Base-by-base conservation (phyloP, 2,113 vertebrate genomes). In the Sminthopsis crassicaudata region DNA sequence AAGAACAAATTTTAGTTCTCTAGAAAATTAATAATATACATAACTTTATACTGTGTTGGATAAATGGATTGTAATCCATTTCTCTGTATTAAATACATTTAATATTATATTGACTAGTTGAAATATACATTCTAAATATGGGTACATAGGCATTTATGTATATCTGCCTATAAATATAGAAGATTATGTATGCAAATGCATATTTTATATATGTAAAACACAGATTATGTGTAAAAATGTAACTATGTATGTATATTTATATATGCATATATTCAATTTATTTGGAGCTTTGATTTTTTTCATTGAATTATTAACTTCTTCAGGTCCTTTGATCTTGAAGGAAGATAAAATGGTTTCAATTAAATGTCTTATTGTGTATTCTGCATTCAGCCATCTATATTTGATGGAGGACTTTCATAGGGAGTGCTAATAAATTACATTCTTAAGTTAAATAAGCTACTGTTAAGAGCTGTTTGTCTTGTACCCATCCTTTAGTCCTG, bases 381-480 rank as follows among this genome's bases (percentile, higher is more conserved):
- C n/a, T 42, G 67, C 42, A 42, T 42, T 23, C n/a, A 84, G n/a
- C 19, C 36, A n/a, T 19, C 36, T 76, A 1, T 84, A 84, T 84
- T 42, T 42, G n/a, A 42, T 84, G n/a, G 16, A 84, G n/a, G 7
- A 14, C 91, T 97, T 95, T 95, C 54, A 60, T 95, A 92, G 95
- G 57, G 93, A 19, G 0, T 0, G 91, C 96, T 95, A 97, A 52
- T 95, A 92, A 93, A 0, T 92, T 95, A 3, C 91, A 42, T 94
- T 94, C 89, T 95, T 90, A 89, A 46, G 30, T 10, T 95, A 76
- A 89, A 94, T 90, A 46, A 90, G 24, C 46, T 48, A 19, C 24
- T 90, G 89, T 19, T 76, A 30, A 14, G 46, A 93, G 76, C 54
- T 96, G 19, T 95, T 96, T 94, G 57, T 95, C 93, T 94, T 91